Conservation (phyloP, 2,797 vertebrate genomes). For the Coranthus polyacanthus region DNA sequence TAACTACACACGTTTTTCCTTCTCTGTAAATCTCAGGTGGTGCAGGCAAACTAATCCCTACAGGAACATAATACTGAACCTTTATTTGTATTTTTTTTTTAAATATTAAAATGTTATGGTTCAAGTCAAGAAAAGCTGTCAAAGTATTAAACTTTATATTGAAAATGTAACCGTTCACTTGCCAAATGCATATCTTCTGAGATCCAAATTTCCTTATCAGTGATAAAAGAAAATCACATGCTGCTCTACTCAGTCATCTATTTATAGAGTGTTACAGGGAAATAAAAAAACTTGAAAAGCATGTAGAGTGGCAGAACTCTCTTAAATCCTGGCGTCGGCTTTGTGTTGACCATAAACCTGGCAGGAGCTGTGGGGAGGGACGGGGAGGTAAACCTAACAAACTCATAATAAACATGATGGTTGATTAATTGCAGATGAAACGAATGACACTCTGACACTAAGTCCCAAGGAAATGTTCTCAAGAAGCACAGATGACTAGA, state of each 20-base stretch:
- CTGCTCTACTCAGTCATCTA: conserved; percentile 60
- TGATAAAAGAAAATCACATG: conserved; percentile 23
- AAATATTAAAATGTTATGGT: too few species aligned
- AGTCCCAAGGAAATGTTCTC: conserved; percentile 57
- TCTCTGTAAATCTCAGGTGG: conserved; percentile 32
- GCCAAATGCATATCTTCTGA: too few species aligned
- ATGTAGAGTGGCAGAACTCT: conserved; percentile 71
- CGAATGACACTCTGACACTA: conserved; percentile 68
- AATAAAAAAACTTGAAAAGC: conserved; percentile 79
- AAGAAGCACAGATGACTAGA: conserved; percentile 56
- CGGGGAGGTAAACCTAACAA: conserved; percentile 70
- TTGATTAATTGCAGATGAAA: conserved; percentile 86
- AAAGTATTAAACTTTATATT: too few species aligned
- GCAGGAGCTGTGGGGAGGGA: conserved; percentile 69
- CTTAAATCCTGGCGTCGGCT: conserved; percentile 78
- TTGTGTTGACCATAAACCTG: conserved; percentile 80
- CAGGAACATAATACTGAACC: conserved; percentile 1
- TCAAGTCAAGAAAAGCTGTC: too few species aligned
- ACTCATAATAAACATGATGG: conserved; percentile 74
- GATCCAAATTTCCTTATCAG: conserved; percentile 12
- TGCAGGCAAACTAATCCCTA: conserved; percentile 11
- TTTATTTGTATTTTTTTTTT: too few species aligned
- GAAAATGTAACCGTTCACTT: too few species aligned
- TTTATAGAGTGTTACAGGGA: conserved; percentile 70
- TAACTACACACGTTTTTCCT: conserved; percentile 49